phyloP scores from a whole-genome alignment of 2,888 invertebrate genomes.

The Neoascia interrupta region DNA sequence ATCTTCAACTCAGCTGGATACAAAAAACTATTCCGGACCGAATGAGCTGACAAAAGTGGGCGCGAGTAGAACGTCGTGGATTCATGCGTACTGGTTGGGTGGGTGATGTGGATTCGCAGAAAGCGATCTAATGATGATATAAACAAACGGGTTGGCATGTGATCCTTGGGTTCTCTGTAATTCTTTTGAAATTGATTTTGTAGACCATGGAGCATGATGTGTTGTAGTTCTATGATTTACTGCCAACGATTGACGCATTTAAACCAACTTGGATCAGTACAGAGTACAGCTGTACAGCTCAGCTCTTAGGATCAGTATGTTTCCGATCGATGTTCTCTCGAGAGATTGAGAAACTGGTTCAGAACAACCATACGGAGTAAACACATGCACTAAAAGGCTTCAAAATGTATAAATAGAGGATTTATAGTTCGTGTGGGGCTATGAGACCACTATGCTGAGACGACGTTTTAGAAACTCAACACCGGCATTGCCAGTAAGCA shows the following conservation, averaged over 20 bases:
- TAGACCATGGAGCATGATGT: neutral
- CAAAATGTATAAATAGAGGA: too few species aligned
- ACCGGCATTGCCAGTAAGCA: too few species aligned
- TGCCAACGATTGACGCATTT: slow-evolving; percentile 4
- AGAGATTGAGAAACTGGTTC: slow-evolving; percentile 41
- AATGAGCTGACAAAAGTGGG: slow-evolving; percentile 42
- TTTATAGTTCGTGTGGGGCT: too few species aligned
- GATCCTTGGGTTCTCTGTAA: slow-evolving; percentile 29
- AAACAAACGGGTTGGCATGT: slow-evolving; percentile 37
- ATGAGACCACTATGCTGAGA: too few species aligned
- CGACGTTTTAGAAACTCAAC: too few species aligned
- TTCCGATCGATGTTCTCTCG: slow-evolving; percentile 20
- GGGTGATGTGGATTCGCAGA: slow-evolving; percentile 1
- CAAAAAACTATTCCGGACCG: slow-evolving; percentile 31
- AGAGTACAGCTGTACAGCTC: neutral
- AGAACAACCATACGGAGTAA: slow-evolving; percentile 1
- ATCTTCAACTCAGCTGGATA: slow-evolving; percentile 54
- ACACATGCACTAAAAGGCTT: too few species aligned
- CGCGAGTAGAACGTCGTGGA: slow-evolving; percentile 37
- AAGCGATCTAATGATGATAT: slow-evolving; percentile 37
- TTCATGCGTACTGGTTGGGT: slow-evolving; percentile 15
- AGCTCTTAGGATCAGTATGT: too few species aligned
- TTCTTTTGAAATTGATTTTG: slow-evolving; percentile 21
- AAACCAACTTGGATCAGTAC: neutral
- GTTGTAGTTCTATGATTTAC: slow-evolving; percentile 22